Evolutionary conservation across 2,888 invertebrate genomes (phyloP).

Genomic region (Tillus elongatus): DNA sequence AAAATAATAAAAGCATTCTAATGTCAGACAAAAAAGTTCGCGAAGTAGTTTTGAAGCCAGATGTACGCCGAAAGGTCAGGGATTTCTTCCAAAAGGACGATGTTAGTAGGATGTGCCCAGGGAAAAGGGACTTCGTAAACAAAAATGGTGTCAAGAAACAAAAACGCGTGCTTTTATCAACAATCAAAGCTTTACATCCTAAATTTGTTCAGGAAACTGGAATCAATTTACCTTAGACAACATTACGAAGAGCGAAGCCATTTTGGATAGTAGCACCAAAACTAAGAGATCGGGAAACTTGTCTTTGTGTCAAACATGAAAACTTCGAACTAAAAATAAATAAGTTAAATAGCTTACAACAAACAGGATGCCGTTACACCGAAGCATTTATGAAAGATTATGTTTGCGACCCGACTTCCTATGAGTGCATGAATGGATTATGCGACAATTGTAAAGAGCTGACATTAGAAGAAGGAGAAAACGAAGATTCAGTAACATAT

Average conservation of each 20-base stretch:
- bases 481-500: conserved; percentile 11
- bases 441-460: conserved; percentile 10
- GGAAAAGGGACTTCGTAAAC: conserved; percentile 20
- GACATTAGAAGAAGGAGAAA: conserved; percentile 5
- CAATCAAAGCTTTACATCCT: conserved; percentile 6
- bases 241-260: conserved; percentile 20
- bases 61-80: conserved; percentile 9
- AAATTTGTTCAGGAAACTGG: conserved; percentile 17
- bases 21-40: too few species aligned
- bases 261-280: conserved; percentile 23
- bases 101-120: conserved; percentile 23
- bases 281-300: conserved; percentile 21
- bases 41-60: too few species aligned
- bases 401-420: conserved; percentile 9
- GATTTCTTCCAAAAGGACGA: conserved; percentile 21
- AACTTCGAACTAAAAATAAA: conserved; percentile 9
- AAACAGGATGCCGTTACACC: background rate
- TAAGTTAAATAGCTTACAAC: conserved; percentile 5
- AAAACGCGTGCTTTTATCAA: conserved; percentile 12
- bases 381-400: conserved; percentile 8
- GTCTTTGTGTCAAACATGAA: conserved; percentile 18
- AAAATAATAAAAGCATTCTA: too few species aligned
- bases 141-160: conserved; percentile 20
- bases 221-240: conserved; percentile 19
- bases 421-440: conserved; percentile 11